A percentile compares a stretch with the other conserved stretches of the same genome.
phyloP scores from a whole-genome alignment of 2,797 vertebrate genomes.

The Labeo calbasu region DNA sequence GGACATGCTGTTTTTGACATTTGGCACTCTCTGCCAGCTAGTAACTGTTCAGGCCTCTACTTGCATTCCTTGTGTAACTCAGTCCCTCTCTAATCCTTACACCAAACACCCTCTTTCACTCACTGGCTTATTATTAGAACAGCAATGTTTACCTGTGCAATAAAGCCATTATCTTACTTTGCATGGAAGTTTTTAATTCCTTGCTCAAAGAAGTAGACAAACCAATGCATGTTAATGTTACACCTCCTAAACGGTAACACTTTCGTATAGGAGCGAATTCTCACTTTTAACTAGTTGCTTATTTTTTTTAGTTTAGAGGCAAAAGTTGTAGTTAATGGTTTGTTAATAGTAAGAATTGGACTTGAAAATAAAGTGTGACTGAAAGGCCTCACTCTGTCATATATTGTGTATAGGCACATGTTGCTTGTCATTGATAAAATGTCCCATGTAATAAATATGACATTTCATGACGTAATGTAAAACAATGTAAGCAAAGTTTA shows the following conservation, averaged over 20 bases:
- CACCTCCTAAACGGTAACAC: background rate
- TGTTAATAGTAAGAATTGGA: too few species aligned
- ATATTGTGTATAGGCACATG: background rate
- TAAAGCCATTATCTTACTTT: background rate
- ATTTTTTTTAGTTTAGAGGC: too few species aligned
- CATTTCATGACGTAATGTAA: background rate
- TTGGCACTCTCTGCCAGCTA: background rate
- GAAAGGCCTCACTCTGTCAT: background rate
- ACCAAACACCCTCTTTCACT: background rate
- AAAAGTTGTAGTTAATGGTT: too few species aligned
- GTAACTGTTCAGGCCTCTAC: background rate
- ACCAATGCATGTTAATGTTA: background rate
- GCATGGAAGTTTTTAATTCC: background rate
- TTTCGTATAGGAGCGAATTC: too few species aligned
- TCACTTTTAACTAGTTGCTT: too few species aligned
- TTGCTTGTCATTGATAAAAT: background rate
- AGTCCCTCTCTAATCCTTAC: slow-evolving; percentile 2
- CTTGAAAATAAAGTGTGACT: too few species aligned
- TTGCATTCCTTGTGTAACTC: background rate
- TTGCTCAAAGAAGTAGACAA: background rate
- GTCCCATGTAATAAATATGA: background rate
- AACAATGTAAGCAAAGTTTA: background rate
- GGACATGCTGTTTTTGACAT: background rate
- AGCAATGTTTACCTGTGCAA: background rate
- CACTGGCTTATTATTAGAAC: background rate